phyloP scores from a whole-genome alignment of 2,888 invertebrate species.

The Minunthozetes semirufus region DNA sequence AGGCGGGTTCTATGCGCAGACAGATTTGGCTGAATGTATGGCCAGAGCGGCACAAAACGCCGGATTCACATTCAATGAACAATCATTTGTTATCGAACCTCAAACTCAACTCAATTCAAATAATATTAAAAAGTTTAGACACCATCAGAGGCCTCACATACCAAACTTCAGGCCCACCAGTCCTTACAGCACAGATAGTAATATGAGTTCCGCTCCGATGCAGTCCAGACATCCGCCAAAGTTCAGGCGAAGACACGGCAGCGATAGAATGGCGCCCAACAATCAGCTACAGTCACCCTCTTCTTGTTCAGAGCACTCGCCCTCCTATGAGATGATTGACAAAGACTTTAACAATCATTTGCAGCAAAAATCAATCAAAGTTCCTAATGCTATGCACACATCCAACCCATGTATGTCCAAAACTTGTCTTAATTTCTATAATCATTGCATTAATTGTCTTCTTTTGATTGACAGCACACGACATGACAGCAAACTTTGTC shows the following conservation, averaged over 20 bases:
- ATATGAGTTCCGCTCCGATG: slow-evolving; percentile 46
- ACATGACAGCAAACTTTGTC: slow-evolving; percentile 6
- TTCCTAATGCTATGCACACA: slow-evolving; percentile 26
- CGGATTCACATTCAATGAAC: slow-evolving; percentile 44
- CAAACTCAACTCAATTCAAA: slow-evolving; percentile 34
- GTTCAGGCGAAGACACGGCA: slow-evolving; percentile 1
- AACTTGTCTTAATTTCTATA: not conserved
- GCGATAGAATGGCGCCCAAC: not conserved
- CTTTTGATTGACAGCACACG: not conserved
- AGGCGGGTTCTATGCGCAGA: slow-evolving; percentile 49
- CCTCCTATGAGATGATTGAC: slow-evolving; percentile 20
- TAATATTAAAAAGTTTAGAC: slow-evolving; percentile 30
- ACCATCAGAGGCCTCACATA: not conserved
- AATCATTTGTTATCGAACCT: slow-evolving; percentile 27
- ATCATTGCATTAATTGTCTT: not conserved
- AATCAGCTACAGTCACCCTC: slow-evolving; percentile 12
- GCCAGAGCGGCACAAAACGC: slow-evolving; percentile 50
- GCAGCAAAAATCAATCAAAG: slow-evolving; percentile 16
- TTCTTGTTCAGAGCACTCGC: slow-evolving; percentile 29
- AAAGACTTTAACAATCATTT: slow-evolving; percentile 22
- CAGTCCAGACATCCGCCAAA: slow-evolving; percentile 33
- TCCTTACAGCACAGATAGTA: slow-evolving; percentile 50
- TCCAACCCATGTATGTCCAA: not conserved
- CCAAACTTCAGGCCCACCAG: slow-evolving; percentile 46
- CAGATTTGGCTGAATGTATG: slow-evolving; percentile 50